Evolutionary conservation across 92 coral and sea anemone genomes (phyloP).

Genomic region (Plumapathes pennacea): DNA sequence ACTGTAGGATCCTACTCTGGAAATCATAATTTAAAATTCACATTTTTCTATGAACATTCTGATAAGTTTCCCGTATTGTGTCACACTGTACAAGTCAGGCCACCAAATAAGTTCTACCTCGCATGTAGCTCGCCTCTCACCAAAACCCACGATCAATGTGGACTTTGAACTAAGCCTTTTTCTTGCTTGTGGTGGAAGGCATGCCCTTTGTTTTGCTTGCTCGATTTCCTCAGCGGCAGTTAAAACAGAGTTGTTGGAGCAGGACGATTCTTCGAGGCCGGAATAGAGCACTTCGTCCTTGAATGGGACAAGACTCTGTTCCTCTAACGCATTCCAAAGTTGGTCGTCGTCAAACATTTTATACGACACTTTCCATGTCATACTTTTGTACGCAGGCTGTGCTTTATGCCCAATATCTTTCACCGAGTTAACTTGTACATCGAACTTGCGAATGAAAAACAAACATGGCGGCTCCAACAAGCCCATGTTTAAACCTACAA

Average conservation of each 20-base stretch:
- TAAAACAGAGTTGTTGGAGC: not conserved
- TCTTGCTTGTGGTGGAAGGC: slow-evolving; percentile 6
- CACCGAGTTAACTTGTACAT: slow-evolving; percentile 18
- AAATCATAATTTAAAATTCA: slow-evolving; percentile 10
- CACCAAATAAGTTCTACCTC: slow-evolving; percentile 30
- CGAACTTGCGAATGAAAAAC: slow-evolving; percentile 12
- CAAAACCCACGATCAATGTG: slow-evolving; percentile 9
- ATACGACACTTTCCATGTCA: slow-evolving; percentile 9
- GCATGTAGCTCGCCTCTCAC: slow-evolving; percentile 24
- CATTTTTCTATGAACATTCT: slow-evolving; percentile 29
- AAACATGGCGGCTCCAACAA: too few species aligned
- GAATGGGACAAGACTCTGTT: slow-evolving; percentile 3
- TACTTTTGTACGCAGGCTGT: slow-evolving; percentile 19
- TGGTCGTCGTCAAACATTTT: slow-evolving; percentile 11
- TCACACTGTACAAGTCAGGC: slow-evolving; percentile 17
- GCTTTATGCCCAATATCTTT: slow-evolving; percentile 19
- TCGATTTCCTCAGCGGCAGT: slow-evolving; percentile 25
- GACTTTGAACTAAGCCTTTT: slow-evolving; percentile 23
- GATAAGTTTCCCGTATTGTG: slow-evolving; percentile 16
- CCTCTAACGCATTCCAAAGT: slow-evolving; percentile 26
- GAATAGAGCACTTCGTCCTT: slow-evolving; percentile 5
- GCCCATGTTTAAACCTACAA: too few species aligned
- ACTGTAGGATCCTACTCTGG: not conserved
- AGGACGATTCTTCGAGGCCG: slow-evolving; percentile 4
- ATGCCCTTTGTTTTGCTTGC: slow-evolving; percentile 20